A percentile compares a stretch with the other conserved stretches of the same genome.
phyloP scores from a whole-genome alignment of 2,113 vertebrate genomes.

The Heterocephalus glaber region DNA sequence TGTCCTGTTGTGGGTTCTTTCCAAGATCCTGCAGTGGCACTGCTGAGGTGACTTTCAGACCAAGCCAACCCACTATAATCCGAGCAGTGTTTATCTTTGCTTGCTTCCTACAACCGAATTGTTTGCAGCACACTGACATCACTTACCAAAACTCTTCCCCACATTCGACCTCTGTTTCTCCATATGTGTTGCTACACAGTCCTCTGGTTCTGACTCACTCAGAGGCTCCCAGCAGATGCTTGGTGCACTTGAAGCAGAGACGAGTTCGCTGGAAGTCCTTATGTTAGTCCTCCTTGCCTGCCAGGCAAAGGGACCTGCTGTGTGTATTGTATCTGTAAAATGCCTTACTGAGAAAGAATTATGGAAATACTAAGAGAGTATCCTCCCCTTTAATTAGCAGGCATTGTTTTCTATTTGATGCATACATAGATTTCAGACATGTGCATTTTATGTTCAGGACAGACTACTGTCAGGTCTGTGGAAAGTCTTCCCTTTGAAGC shows the following conservation, averaged over 20 bases:
- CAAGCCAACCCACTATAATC: background rate
- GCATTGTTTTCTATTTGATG: background rate
- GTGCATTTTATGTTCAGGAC: background rate
- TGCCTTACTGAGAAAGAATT: background rate
- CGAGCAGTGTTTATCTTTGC: background rate
- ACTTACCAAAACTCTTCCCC: conserved; percentile 16
- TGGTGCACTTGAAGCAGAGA: background rate
- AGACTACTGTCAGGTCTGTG: background rate
- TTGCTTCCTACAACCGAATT: background rate
- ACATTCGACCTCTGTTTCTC: conserved; percentile 51
- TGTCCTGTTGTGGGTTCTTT: background rate
- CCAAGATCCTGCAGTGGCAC: background rate
- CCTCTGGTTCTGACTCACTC: conserved; percentile 12
- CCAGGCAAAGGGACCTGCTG: conserved; percentile 46
- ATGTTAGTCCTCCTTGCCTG: background rate
- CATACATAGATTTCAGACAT: background rate
- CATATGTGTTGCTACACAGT: background rate
- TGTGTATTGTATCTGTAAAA: background rate
- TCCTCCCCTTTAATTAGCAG: background rate
- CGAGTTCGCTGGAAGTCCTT: background rate
- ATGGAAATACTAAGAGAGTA: background rate
- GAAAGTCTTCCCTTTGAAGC: conserved; percentile 26
- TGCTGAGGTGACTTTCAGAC: background rate
- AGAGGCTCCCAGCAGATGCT: conserved; percentile 9
- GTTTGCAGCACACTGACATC: conserved; percentile 29